Conservation (phyloP, 2,797 vertebrate species). For the Enteromius argenteus region DNA sequence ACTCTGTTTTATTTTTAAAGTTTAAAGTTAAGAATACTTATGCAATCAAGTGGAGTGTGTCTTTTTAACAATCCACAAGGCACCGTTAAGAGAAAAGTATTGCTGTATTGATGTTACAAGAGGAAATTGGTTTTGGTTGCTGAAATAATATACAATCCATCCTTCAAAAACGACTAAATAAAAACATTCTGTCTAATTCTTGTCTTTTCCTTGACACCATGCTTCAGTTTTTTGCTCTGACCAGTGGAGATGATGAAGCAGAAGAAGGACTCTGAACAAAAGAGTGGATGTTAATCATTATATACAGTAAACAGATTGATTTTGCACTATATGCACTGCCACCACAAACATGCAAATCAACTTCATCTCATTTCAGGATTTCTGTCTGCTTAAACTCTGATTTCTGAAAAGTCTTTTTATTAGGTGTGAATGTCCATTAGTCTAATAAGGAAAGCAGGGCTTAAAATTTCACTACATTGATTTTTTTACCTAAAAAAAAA, state of each 20-base stretch:
- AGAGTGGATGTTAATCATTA: neutral
- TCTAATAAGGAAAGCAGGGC: neutral
- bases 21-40: neutral
- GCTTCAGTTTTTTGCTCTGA: neutral
- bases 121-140: neutral
- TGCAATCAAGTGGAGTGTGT: neutral
- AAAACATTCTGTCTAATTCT: neutral
- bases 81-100: neutral
- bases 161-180: neutral
- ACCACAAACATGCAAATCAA: neutral
- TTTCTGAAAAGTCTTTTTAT: neutral
- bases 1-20: neutral
- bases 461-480: neutral
- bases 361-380: conserved; percentile 9
- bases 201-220: neutral
- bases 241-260: neutral
- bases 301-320: neutral
- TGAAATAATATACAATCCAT: neutral
- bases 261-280: neutral
- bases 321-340: neutral
- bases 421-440: neutral
- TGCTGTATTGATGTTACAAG: neutral
- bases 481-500: neutral
- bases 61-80: neutral
- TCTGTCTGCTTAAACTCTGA: neutral